Evolutionary conservation across 2,888 invertebrate species (phyloP), one percentile per base, ranked within the genome.

Genomic region (Antheraea assamensis): DNA sequence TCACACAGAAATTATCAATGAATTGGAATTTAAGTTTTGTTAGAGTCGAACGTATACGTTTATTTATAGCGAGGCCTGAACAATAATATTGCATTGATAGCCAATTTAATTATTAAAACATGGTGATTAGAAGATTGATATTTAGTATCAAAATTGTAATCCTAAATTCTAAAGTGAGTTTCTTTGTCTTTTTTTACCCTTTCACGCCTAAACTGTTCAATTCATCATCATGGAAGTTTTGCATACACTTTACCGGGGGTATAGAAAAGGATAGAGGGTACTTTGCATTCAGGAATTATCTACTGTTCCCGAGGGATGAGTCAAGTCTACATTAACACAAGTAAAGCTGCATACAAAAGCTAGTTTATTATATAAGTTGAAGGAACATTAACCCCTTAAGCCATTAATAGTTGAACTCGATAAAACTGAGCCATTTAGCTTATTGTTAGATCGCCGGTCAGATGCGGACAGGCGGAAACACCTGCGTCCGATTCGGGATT

Each of bases 401-500:
- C 35, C 68, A 10, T 35, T 68, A 68, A 21, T 68, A 68, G 31
- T n/a, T 35, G 68, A 68, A 68, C 35, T 68, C 13, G 35, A 35
- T 35, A 35, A 68, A 68, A 68, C 21, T 68, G 68, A 68, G 35
- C 68, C 35, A 31, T 7, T 3, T 30, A 64, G 61, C 27, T 30
- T 64, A 30, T 64, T 64, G 61, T 64, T 27, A 30, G 27, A 64
- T 68, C 35, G 35, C 68, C 68, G 68, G 21, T 35, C 31, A 21
- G 21, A 68, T 2, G 35, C n/a, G 21, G 68, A 21, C 35, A 31
- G 35, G 68, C 35, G 68, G 35, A 30, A 64, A 35, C 68, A 68
- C 68, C 68, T 68, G 68, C 68, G 68, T 31, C 68, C 68, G 68
- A 35, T 35, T 35, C 68, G 31, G 35, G 35, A 68, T 68, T 68